These are phyloP conservation scores for Camponotus vicinus DNA, from an alignment of 1,140 invertebrate species.

Conservation along the genomic window DNA sequence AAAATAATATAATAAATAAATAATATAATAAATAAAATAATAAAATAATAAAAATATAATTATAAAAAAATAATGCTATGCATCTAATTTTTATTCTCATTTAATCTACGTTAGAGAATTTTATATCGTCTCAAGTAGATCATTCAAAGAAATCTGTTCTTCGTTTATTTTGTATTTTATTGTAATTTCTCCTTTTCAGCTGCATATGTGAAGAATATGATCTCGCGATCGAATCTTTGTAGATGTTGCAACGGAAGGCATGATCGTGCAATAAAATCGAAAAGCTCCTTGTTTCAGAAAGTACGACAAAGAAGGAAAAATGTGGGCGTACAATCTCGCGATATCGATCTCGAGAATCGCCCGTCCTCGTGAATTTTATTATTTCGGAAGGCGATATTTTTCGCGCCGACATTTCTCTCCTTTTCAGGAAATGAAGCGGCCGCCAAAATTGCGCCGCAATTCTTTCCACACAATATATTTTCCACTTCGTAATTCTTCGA, in stretches of 20 bases:
- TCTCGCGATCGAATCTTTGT: constrained; percentile 8
- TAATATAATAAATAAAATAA: too few species aligned
- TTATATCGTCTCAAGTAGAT: too few species aligned
- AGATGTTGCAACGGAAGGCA: constrained; percentile 16
- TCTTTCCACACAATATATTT: background rate
- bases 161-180: too few species aligned
- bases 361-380: constrained; percentile 54
- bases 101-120: too few species aligned
- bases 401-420: background rate
- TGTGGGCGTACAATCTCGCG: constrained; percentile 63
- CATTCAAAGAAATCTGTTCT: too few species aligned
- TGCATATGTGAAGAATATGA: background rate
- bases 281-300: constrained; percentile 52
- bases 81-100: too few species aligned
- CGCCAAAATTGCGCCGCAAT: background rate
- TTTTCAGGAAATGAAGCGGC: background rate
- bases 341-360: constrained; percentile 67
- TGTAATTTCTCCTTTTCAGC: too few species aligned
- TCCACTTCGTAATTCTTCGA: background rate
- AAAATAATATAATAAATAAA: too few species aligned
- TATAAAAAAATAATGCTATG: too few species aligned
- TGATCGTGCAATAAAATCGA: constrained; percentile 58
- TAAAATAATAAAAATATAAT: too few species aligned
- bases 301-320: constrained; percentile 38
- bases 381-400: constrained; percentile 25